phyloP scores from a whole-genome alignment of 2,113 vertebrate species.

The Syngnathus typhle region DNA sequence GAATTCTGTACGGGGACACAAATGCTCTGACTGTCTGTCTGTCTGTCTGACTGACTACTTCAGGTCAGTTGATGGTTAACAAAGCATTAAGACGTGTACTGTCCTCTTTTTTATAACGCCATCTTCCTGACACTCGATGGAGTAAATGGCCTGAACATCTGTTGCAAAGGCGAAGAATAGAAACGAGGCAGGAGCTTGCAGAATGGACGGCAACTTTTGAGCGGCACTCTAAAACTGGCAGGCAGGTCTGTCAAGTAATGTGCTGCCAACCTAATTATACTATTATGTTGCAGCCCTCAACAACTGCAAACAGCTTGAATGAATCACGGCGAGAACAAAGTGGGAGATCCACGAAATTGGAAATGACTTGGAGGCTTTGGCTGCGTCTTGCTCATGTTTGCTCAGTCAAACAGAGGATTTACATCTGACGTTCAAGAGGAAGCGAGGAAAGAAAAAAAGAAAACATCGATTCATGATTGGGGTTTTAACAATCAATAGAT shows the following conservation, averaged over 20 bases:
- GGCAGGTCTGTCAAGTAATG: conserved; percentile 43
- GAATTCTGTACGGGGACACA: too few species aligned
- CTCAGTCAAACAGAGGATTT: conserved; percentile 38
- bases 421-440: conserved; percentile 13
- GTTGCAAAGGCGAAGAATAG: conserved; percentile 15
- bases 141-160: conserved; percentile 50
- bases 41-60: conserved; percentile 11
- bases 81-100: conserved; percentile 43
- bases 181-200: conserved; percentile 20
- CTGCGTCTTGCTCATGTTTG: conserved; percentile 28
- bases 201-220: conserved; percentile 22
- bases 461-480: neutral
- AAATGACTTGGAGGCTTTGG: conserved; percentile 53
- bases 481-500: conserved; percentile 34
- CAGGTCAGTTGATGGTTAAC: conserved; percentile 46
- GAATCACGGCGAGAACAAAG: conserved; percentile 37
- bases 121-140: neutral
- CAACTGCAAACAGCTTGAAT: conserved; percentile 55
- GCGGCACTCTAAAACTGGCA: conserved; percentile 12
- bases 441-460: neutral
- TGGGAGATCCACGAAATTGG: conserved; percentile 33
- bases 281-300: conserved; percentile 16
- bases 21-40: too few species aligned
- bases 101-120: conserved; percentile 2
- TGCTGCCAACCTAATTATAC: conserved; percentile 27